Evolutionary conservation across 2,797 vertebrate species (phyloP).

Genomic region (Ispidina lecontei): DNA sequence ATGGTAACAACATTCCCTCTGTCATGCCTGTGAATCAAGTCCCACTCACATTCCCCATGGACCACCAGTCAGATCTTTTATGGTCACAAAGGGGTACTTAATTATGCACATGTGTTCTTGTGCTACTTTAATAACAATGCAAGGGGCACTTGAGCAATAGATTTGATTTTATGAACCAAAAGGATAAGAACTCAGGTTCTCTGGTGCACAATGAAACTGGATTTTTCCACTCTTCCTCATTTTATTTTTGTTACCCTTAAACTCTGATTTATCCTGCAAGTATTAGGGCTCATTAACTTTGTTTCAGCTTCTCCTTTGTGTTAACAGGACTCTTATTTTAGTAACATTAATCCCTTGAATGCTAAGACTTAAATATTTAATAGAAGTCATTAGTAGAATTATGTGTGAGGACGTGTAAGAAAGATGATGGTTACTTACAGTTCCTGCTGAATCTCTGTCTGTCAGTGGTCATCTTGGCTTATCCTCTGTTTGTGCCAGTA

Average conservation of each 20-base stretch:
- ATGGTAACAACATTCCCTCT: not conserved
- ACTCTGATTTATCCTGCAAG: slow-evolving; percentile 70
- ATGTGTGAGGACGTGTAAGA: not conserved
- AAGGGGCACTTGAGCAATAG: slow-evolving; percentile 59
- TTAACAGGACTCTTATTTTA: slow-evolving; percentile 61
- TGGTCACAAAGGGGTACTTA: slow-evolving; percentile 43
- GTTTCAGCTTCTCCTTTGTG: slow-evolving; percentile 60
- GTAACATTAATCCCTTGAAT: slow-evolving; percentile 64
- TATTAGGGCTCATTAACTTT: slow-evolving; percentile 69
- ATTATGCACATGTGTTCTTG: slow-evolving; percentile 43
- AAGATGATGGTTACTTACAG: slow-evolving; percentile 41
- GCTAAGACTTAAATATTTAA: slow-evolving; percentile 66
- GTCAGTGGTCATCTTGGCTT: slow-evolving; percentile 1
- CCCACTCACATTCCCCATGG: not conserved
- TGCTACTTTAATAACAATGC: slow-evolving; percentile 21
- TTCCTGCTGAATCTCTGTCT: not conserved
- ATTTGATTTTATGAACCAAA: slow-evolving; percentile 64
- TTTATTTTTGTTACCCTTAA: slow-evolving; percentile 70
- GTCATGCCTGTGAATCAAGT: slow-evolving; percentile 35
- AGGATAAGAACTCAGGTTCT: slow-evolving; percentile 65
- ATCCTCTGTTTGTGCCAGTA: not conserved
- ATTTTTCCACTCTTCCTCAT: slow-evolving; percentile 52
- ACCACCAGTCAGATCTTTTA: slow-evolving; percentile 16
- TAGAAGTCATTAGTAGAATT: slow-evolving; percentile 52
- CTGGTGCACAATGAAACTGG: slow-evolving; percentile 48